Base-by-base conservation (phyloP, 2,888 invertebrate genomes). In the Rotaria macrura region DNA sequence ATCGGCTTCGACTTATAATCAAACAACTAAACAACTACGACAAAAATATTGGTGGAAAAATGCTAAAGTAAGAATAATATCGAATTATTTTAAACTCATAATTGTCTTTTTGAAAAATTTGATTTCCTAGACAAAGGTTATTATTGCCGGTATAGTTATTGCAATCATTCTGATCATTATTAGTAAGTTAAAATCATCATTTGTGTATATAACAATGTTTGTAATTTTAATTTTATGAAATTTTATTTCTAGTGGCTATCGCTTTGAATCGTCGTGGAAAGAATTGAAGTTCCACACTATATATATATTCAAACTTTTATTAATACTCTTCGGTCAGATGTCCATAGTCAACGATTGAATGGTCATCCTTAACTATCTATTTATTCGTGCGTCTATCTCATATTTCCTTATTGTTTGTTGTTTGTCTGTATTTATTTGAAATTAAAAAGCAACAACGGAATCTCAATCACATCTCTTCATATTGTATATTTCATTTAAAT, bases 11-110 rank as follows among this genome's bases (percentile, higher is more conserved):
- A 79, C 79, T n/a, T 79, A 79, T 43, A 79, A 79, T 79, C 79
- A 43, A n/a, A 79, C 79, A 79, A 43, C 79, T 10, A 79, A 79
- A 79, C 79, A 79, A 79, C 43, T 79, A 79, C 12, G n/a, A 43
- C 14, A 10, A 20, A 79, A 79, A 79, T 43, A 14, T 10, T 79
- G 79, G 79, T 79, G 79, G 79, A 79, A 79, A 79, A 79, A 79
- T 79, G n/a, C 43, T 25, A 79, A 79, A 79, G 79, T 79, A 79
- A 12, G 12, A 38, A 17, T 38, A 49, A 12, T 12, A 49, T 12
- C 49, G 14, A 49, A 49, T 12, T n/a, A n/a, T n/a, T n/a, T n/a
- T n/a, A n/a, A n/a, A n/a, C 12, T 12, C 14, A 17, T 12, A 14
- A 49, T 49, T 49, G 14, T 7, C 1, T 20, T 23, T 17, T 72